These are phyloP conservation scores for Apamea anceps DNA, from an alignment of 2,888 invertebrate genomes.

Conservation along the genomic window DNA sequence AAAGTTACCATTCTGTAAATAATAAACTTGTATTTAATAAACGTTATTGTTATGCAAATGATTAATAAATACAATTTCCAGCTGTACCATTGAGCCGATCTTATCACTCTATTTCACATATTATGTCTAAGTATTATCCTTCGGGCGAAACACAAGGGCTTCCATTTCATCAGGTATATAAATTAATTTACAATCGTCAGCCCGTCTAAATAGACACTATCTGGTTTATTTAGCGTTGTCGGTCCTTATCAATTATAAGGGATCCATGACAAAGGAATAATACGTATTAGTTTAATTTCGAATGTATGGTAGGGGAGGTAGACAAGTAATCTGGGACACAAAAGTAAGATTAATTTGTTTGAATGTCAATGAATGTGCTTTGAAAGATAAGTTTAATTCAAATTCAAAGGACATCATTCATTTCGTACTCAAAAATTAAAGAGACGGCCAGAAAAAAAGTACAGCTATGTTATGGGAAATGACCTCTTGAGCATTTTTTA, in stretches of 20 bases:
- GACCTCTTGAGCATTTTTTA: no score
- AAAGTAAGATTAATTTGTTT: conserved; percentile 12
- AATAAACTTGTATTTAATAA: neutral
- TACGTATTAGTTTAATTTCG: conserved; percentile 24
- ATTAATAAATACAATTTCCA: neutral
- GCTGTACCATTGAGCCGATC: neutral
- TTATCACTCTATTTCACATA: neutral
- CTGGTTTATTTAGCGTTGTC: conserved; percentile 38
- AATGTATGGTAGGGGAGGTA: conserved; percentile 17
- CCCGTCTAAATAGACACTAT: conserved; percentile 31
- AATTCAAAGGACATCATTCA: neutral
- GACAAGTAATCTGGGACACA: conserved; percentile 16
- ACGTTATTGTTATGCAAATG: neutral
- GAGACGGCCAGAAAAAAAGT: no score
- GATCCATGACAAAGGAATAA: conserved; percentile 41
- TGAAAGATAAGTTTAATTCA: neutral
- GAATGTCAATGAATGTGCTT: conserved; percentile 5
- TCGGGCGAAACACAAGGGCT: neutral
- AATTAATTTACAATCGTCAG: conserved; percentile 38
- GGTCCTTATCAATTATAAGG: conserved; percentile 14
- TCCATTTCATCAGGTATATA: conserved; percentile 29
- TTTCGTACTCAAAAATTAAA: no score
- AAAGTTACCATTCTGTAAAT: neutral
- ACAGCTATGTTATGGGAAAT: no score
- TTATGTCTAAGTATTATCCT: neutral